Evolutionary conservation across 2,797 vertebrate genomes (phyloP).

Genomic region (Anniella stebbinsi): DNA sequence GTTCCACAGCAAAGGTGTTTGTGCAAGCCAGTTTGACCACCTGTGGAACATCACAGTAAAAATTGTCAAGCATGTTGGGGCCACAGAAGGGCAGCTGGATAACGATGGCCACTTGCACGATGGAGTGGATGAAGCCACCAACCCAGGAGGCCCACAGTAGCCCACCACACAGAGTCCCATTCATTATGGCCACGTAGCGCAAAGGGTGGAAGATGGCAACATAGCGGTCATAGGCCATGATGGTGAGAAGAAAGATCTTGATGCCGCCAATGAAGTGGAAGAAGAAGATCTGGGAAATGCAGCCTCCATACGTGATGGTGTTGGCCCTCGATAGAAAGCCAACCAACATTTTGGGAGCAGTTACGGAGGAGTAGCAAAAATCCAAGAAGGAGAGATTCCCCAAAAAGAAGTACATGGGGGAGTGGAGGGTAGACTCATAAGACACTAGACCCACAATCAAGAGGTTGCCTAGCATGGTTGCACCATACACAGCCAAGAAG

Average conservation of each 20-base stretch:
- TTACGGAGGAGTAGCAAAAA: slow-evolving; percentile 64
- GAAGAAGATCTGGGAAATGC: slow-evolving; percentile 69
- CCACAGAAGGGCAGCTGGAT: slow-evolving; percentile 67
- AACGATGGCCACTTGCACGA: slow-evolving; percentile 58
- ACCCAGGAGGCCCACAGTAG: slow-evolving; percentile 62
- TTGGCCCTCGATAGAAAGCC: slow-evolving; percentile 53
- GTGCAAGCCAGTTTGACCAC: slow-evolving; percentile 69
- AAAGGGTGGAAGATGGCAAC: slow-evolving; percentile 72
- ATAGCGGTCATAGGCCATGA: slow-evolving; percentile 73
- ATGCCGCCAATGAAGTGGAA: slow-evolving; percentile 69
- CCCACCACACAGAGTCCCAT: slow-evolving; percentile 42
- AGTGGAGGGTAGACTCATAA: slow-evolving; percentile 54
- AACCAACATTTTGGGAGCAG: slow-evolving; percentile 61
- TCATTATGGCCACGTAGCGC: slow-evolving; percentile 65
- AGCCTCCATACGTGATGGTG: slow-evolving; percentile 63
- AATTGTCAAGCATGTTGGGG: slow-evolving; percentile 66
- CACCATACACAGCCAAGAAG: slow-evolving; percentile 58
- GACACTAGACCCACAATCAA: slow-evolving; percentile 58
- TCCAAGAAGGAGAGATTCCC: slow-evolving; percentile 69
- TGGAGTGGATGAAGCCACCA: slow-evolving; percentile 67
- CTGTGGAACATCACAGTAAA: slow-evolving; percentile 70
- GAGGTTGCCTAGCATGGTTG: slow-evolving; percentile 62
- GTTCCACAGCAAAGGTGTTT: slow-evolving; percentile 62
- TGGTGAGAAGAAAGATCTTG: slow-evolving; percentile 68
- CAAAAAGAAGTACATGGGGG: slow-evolving; percentile 71